These are phyloP conservation scores for Enteromius mattozi DNA, from an alignment of 2,797 vertebrate genomes.

Conservation along the genomic window DNA sequence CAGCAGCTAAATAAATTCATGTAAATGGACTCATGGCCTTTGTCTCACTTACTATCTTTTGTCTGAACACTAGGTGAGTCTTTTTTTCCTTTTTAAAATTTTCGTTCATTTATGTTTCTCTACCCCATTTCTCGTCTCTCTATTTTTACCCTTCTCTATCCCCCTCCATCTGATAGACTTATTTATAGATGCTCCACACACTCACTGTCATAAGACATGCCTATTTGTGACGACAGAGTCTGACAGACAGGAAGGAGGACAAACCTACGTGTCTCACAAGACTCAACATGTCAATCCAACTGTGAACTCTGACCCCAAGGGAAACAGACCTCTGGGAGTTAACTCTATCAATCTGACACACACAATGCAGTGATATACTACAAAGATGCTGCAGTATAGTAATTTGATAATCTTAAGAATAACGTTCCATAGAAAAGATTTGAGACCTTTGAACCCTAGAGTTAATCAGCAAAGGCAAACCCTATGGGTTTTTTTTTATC, in stretches of 20 bases:
- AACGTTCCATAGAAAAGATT: conserved; percentile 7
- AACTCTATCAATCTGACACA: conserved; percentile 2
- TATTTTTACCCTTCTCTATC: conserved; percentile 50
- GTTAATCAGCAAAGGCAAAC: conserved; percentile 29
- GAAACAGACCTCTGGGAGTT: conserved; percentile 21
- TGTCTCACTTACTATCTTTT: not conserved
- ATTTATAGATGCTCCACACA: conserved; percentile 76
- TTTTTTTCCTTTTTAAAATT: not conserved
- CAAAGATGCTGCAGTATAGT: not conserved
- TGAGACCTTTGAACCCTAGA: conserved; percentile 28
- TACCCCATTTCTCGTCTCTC: conserved; percentile 9
- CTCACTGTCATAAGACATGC: conserved; percentile 78
- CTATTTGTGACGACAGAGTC: conserved; percentile 70
- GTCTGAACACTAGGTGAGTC: not conserved
- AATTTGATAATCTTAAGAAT: not conserved
- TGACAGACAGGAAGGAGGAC: conserved; percentile 64
- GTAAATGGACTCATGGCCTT: not conserved
- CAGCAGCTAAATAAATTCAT: conserved; percentile 5
- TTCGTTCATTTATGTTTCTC: not conserved
- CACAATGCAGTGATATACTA: not conserved
- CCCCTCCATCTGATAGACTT: conserved; percentile 65
- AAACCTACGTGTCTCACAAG: conserved; percentile 36
- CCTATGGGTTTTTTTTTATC: conserved; percentile 5
- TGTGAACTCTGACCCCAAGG: conserved; percentile 32
- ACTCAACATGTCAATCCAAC: conserved; percentile 48